Base-by-base conservation (phyloP, 2,113 vertebrate genomes). In the Chrysemys picta region DNA sequence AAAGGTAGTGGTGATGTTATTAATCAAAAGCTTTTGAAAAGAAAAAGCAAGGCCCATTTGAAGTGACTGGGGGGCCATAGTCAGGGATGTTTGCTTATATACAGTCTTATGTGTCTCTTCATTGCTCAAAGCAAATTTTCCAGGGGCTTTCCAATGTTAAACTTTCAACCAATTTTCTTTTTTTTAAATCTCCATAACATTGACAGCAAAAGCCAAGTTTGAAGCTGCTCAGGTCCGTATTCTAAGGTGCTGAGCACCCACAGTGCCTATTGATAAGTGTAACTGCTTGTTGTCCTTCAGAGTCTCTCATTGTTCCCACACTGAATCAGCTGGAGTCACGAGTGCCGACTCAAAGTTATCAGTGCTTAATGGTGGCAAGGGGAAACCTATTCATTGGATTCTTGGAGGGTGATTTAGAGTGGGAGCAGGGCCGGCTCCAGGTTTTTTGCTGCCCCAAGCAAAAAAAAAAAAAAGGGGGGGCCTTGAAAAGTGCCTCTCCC, bases 21-120 rank as follows among this genome's bases (percentile, higher is more conserved):
- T 92, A 85, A 91, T 93, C 94, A 92, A 87, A 95, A 95, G 53
- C 93, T 92, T 75, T 87, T 87, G 85, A 96, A 94, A 95, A 14
- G 53, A 79, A 38, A 59, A 82, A 72, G 79, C 49, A 21, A 38
- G 65, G 16, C 35, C 4, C 17, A 38, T 72, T 38, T 72, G 65
- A 72, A 38, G 35, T 75, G 87, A 94, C 89, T 42, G 82, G 88
- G 94, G 72, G 50, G 82, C 82, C 89, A 82, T 75, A 79, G 91
- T 57, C 90, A 96, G 87, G 81, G 53, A 89, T 80, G 53, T 82
- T 91, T 89, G 1, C 0, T 82, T 72, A 88, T 29, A 80, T 62
- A 25, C 76, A 78, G 52, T 82, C 90, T 45, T 9, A 86, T 76
- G 91, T 93, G 86, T 76, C 35, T 94, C 93, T 83, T 82, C 88